Evolutionary conservation across 2,888 invertebrate genomes (phyloP).

Genomic region (Tupiocoris notatus): DNA sequence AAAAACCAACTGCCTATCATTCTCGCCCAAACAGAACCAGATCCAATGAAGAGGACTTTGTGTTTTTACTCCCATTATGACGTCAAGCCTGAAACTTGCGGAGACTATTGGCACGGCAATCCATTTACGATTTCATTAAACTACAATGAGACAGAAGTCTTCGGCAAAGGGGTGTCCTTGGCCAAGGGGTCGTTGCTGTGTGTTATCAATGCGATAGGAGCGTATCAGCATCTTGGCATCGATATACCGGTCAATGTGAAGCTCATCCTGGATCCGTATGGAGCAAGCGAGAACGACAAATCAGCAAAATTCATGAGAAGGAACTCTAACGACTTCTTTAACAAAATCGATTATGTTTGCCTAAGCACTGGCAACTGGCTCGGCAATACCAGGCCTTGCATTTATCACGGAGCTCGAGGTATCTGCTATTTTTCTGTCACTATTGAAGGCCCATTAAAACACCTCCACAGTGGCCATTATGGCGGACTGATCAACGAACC

Average conservation of each 20-base stretch:
- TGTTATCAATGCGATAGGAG: conserved; percentile 22
- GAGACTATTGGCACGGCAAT: conserved; percentile 15
- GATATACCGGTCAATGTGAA: conserved; percentile 27
- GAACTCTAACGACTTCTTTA: conserved; percentile 1
- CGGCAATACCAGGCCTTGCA: background rate
- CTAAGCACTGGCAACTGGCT: conserved; percentile 14
- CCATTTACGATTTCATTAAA: background rate
- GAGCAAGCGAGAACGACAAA: conserved; percentile 1
- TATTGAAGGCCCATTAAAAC: conserved; percentile 18
- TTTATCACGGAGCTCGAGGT: conserved; percentile 18
- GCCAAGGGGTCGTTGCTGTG: conserved; percentile 20
- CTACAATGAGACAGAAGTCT: background rate
- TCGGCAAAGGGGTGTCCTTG: conserved; percentile 2
- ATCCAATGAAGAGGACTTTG: conserved; percentile 21
- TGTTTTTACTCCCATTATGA: conserved; percentile 29
- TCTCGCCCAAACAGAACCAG: conserved; percentile 7
- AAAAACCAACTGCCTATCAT: background rate
- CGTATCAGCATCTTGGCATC: conserved; percentile 10
- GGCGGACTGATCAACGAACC: conserved; percentile 23
- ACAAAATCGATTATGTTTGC: conserved; percentile 19
- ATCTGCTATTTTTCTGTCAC: conserved; percentile 17
- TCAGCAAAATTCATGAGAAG: conserved; percentile 15
- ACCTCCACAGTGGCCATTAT: conserved; percentile 27
- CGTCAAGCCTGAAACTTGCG: background rate
- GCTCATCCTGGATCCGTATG: conserved; percentile 17